Percentiles rank a stretch among this genome's conserved stretches.
These are phyloP conservation scores for Sycophila sp. DNA, from an alignment of 1,140 invertebrate species.

Conservation along the genomic window DNA sequence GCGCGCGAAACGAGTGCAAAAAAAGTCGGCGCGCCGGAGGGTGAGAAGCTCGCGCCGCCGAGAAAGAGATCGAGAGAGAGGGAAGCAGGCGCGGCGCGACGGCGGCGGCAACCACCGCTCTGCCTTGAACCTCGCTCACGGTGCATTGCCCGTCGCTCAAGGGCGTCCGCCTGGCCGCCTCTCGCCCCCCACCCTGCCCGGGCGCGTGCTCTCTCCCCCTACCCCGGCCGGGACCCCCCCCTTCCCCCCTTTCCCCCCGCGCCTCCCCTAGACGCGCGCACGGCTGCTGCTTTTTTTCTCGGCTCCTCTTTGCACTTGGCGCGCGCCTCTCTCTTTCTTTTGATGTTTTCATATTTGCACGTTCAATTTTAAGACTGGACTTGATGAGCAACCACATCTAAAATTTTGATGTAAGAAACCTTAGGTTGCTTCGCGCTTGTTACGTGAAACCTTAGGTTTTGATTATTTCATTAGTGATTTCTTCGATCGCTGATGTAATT, in stretches of 20 bases:
- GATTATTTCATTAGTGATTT: no score
- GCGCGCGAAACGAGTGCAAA: conserved; percentile 27
- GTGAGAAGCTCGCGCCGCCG: background rate
- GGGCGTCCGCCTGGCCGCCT: conserved; percentile 59
- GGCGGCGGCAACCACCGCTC: conserved; percentile 63
- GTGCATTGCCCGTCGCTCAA: conserved; percentile 68
- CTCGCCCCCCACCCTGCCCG: conserved; percentile 29
- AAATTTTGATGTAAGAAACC: no score
- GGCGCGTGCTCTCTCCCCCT: conserved; percentile 43
- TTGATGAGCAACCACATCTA: no score
- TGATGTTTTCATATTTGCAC: background rate
- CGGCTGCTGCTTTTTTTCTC: no score
- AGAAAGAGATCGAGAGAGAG: conserved; percentile 42
- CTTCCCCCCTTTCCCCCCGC: background rate
- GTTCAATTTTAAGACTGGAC: no score
- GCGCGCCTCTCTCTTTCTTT: background rate
- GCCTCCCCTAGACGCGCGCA: no score
- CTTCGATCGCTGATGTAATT: no score
- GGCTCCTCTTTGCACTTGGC: no score
- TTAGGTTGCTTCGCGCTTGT: no score
- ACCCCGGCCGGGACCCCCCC: background rate
- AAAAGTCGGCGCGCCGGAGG: conserved; percentile 28
- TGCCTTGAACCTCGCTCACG: conserved; percentile 66
- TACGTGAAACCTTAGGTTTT: no score
- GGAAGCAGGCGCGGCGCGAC: conserved; percentile 50